These are phyloP conservation scores for Ascaphus truei DNA, from an alignment of 2,113 vertebrate species.

Conservation along the genomic window DNA sequence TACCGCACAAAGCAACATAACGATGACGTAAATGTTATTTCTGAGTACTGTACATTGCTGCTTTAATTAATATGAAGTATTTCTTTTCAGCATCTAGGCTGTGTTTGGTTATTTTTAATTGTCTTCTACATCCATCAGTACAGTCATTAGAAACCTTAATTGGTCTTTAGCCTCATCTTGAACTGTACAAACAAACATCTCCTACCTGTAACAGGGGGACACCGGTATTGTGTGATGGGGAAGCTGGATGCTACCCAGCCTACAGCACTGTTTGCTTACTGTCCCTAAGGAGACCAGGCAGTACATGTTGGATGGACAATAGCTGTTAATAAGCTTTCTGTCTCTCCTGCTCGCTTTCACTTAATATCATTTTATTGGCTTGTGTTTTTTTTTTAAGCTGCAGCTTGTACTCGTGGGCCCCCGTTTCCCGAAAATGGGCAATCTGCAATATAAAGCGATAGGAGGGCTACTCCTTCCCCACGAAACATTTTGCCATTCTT, in stretches of 20 bases:
- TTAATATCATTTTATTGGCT: too few species aligned
- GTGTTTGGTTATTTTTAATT: not conserved
- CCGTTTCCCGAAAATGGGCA: too few species aligned
- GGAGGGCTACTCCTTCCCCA: too few species aligned
- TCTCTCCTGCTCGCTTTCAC: not conserved
- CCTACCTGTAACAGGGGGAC: not conserved
- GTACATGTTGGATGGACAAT: too few species aligned
- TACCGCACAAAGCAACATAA: not conserved
- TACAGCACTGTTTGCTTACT: not conserved
- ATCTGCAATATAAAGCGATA: too few species aligned
- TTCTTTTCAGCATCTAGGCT: not conserved
- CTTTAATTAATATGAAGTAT: too few species aligned
- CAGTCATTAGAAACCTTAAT: slow-evolving; percentile 10
- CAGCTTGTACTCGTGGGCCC: too few species aligned
- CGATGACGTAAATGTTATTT: not conserved
- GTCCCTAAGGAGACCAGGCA: not conserved
- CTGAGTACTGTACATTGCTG: not conserved
- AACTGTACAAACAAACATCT: slow-evolving; percentile 17
- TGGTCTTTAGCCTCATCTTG: slow-evolving; percentile 30
- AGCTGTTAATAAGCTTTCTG: not conserved
- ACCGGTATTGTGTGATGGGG: slow-evolving; percentile 4
- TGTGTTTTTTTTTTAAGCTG: too few species aligned
- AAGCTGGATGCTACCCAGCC: not conserved
- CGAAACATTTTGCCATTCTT: too few species aligned
- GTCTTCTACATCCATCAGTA: slow-evolving; percentile 25